Percentiles rank a stretch among this genome's conserved stretches.
Conservation (phyloP, 2,797 vertebrate genomes). For the Silurus aristotelis region DNA sequence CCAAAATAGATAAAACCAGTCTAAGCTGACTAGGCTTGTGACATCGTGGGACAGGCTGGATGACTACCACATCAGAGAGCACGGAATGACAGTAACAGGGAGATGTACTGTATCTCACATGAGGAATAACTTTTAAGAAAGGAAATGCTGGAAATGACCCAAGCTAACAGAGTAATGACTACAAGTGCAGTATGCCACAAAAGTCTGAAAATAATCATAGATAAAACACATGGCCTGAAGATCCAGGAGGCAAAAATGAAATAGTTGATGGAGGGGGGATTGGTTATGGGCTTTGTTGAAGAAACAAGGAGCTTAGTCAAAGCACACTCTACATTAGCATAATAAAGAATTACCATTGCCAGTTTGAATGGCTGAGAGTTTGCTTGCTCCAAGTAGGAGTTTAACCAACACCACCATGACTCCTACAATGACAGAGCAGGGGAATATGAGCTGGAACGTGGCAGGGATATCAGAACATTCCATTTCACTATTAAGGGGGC, state of each 20-base stretch:
- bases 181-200: neutral
- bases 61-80: neutral
- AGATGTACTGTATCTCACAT: neutral
- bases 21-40: neutral
- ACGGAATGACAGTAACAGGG: neutral
- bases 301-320: too few species aligned
- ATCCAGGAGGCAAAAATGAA: slow-evolving; percentile 12
- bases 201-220: neutral
- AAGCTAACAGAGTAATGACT: neutral
- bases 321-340: too few species aligned
- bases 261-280: neutral
- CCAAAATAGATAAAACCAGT: neutral
- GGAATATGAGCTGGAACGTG: too few species aligned
- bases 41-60: slow-evolving; percentile 7
- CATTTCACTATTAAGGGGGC: too few species aligned
- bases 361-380: too few species aligned
- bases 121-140: neutral
- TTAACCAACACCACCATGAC: too few species aligned
- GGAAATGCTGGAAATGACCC: neutral
- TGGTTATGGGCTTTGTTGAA: neutral
- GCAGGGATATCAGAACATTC: too few species aligned
- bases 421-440: too few species aligned
- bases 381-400: too few species aligned
- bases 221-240: slow-evolving; percentile 2
- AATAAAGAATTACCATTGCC: too few species aligned